These are phyloP conservation scores for Pseudomyrmex cubaensis DNA, from an alignment of 1,140 invertebrate genomes.

Conservation along the genomic window DNA sequence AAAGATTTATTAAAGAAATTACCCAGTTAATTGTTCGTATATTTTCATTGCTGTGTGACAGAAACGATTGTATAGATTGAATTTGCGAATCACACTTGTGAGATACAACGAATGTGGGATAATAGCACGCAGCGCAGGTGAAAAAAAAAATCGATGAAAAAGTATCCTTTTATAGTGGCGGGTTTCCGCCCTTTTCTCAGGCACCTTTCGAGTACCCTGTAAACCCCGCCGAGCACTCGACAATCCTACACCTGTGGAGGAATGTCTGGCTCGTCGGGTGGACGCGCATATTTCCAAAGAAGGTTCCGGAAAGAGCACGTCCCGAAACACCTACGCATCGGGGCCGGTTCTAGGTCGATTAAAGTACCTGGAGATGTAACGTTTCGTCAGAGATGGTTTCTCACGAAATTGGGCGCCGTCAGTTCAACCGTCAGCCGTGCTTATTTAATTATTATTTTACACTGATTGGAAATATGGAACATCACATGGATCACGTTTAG, in stretches of 20 bases:
- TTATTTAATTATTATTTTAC: conserved; percentile 22
- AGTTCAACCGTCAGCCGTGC: conserved; percentile 13
- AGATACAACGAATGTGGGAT: background rate
- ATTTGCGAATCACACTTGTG: background rate
- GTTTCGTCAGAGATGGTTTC: conserved; percentile 57
- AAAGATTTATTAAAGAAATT: conserved; percentile 7
- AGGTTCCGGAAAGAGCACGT: conserved; percentile 17
- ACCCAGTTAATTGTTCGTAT: background rate
- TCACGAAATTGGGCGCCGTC: conserved; percentile 63
- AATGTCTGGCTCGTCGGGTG: conserved; percentile 41
- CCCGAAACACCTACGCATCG: conserved; percentile 64
- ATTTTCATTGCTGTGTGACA: background rate
- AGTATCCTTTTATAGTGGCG: conserved; percentile 21
- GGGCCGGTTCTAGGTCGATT: conserved; percentile 42
- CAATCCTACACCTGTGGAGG: conserved; percentile 61
- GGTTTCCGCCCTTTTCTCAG: conserved; percentile 65
- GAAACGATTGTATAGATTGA: background rate
- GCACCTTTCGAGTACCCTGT: conserved; percentile 11
- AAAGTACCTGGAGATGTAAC: conserved; percentile 12
- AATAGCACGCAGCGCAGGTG: conserved; percentile 41
- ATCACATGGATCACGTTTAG: too few species aligned
- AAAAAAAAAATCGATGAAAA: conserved; percentile 15
- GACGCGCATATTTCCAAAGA: conserved; percentile 50
- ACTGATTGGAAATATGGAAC: too few species aligned
- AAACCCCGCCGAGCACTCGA: conserved; percentile 37